Evolutionary conservation across 2,113 vertebrate genomes (phyloP), one percentile per base, ranked within the genome.

Genomic region (Hipposideros armiger): DNA sequence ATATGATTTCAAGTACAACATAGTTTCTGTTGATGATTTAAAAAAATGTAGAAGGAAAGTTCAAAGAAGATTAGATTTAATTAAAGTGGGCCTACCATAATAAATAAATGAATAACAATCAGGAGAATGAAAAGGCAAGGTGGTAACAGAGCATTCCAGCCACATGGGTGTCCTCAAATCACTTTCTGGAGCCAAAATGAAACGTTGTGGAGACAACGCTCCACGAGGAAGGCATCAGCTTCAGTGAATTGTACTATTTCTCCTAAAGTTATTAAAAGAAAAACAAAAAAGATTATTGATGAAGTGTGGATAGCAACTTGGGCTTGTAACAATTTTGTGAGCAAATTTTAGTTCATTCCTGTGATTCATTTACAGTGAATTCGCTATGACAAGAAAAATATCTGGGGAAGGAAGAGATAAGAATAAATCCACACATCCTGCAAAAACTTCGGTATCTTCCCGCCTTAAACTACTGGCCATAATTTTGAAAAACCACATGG

Each of bases 31-130:
- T 42, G 16, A 50, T 82, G 42, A 82, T 52, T 10, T 8, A 76
- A 81, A 74, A 60, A 95, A 84, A 36, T 72, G 11, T 50, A 78
- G 56, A 97, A 93, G 47, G 89, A 32, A 87, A 69, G 78, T 77
- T 92, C 16, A 85, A 81, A 90, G 54, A 69, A 82, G 58, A 13
- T 83, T 45, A 67, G 24, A 74, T 93, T 87, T 90, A 74, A 66
- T 97, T 60, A 77, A 85, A 74, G 50, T 28, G 62, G 13, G 72
- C 26, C 54, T 91, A 3, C 13, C 45, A 52, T 10, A 86, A 3
- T 56, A 67, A 82, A 66, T 74, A n/a, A 64, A 42, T 87, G 58
- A 76, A 3, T 42, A 72, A 66, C 22, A 92, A 24, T 6, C 50
- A 17, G 40, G 50, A 85, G 32, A 85, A n/a, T 42, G 78, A 91